Evolutionary conservation across 2,113 vertebrate species (phyloP).

Genomic region (Drymodes brunneopygia): DNA sequence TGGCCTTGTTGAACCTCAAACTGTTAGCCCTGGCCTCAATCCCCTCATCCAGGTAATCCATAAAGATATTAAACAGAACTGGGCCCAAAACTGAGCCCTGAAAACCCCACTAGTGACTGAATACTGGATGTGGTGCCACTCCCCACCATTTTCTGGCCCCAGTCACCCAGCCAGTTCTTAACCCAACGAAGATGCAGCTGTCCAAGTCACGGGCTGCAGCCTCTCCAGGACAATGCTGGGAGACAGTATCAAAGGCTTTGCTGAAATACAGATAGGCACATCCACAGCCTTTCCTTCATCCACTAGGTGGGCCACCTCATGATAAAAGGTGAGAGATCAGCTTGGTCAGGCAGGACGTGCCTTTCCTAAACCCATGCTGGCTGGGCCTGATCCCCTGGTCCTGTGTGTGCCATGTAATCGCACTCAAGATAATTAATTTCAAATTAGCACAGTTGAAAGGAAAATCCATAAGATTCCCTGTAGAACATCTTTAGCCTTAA

Average conservation of each 20-base stretch:
- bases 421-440: background rate
- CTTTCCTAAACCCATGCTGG: background rate
- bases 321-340: background rate
- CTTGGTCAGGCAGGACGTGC: background rate
- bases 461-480: background rate
- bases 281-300: background rate
- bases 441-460: background rate
- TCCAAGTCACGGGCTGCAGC: background rate
- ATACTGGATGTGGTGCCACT: background rate
- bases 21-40: background rate
- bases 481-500: background rate
- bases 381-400: background rate
- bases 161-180: background rate
- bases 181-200: rapidly evolving
- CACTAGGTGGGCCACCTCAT: no score
- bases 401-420: background rate
- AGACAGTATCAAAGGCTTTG: background rate
- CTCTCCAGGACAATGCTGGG: background rate
- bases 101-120: background rate
- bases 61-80: background rate
- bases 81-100: background rate
- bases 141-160: background rate
- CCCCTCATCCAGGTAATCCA: background rate
- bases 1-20: background rate
- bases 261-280: background rate